phyloP scores from a whole-genome alignment of 2,797 vertebrate genomes.

The Anas acuta region DNA sequence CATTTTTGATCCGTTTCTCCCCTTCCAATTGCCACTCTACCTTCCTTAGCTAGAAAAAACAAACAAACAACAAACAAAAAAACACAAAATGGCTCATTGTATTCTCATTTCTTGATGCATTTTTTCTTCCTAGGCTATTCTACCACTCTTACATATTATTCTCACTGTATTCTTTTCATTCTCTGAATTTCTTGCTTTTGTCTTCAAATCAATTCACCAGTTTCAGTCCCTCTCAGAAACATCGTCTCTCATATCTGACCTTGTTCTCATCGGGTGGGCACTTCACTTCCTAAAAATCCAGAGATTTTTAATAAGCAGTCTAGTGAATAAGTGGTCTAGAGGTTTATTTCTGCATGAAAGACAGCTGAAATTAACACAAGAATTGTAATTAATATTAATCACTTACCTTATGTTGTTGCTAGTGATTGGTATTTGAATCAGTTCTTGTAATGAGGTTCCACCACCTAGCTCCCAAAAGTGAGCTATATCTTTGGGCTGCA shows the following conservation, averaged over 20 bases:
- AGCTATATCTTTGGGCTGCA: constrained; percentile 92
- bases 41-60: neutral
- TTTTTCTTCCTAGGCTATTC: neutral
- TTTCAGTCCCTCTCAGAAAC: neutral
- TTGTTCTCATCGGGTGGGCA: neutral
- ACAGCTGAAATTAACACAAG: neutral
- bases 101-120: neutral
- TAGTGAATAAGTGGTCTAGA: neutral
- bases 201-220: neutral
- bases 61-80: neutral
- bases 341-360: neutral
- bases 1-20: neutral
- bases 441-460: constrained; percentile 90
- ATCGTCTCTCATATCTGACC: neutral
- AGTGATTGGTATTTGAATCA: constrained; percentile 90
- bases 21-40: neutral
- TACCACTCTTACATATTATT: neutral
- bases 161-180: neutral
- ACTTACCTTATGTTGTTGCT: constrained; percentile 83
- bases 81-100: neutral
- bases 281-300: neutral
- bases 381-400: neutral
- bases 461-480: constrained; percentile 97
- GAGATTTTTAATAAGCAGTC: neutral
- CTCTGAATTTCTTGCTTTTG: neutral